Percentiles rank a stretch among this genome's conserved stretches.
Conservation (phyloP, 1,140 invertebrate genomes). For the Panulirus ornatus region DNA sequence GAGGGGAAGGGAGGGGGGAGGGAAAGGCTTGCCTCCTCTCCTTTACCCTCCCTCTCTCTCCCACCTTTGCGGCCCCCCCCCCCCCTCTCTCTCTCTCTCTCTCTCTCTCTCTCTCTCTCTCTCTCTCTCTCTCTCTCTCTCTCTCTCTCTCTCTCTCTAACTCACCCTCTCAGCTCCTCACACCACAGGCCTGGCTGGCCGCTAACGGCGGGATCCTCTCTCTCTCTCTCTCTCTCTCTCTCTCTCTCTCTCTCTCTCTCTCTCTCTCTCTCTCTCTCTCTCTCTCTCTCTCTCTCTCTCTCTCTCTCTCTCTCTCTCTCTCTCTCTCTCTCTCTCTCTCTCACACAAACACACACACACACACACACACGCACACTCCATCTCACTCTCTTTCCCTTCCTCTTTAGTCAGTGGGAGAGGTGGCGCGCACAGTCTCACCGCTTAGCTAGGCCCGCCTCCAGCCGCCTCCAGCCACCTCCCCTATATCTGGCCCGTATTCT, state of each 20-base stretch:
- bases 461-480: too few relatives aligned
- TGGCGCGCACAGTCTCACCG: not conserved
- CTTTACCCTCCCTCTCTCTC: not conserved
- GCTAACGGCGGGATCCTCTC: not conserved
- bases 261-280: not conserved
- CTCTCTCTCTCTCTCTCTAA: not conserved
- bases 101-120: not conserved
- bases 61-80: too few relatives aligned
- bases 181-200: not conserved
- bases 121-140: not conserved
- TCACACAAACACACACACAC: not conserved
- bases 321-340: constrained; percentile 32
- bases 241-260: too few relatives aligned
- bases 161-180: not conserved
- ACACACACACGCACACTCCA: not conserved
- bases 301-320: constrained; percentile 17
- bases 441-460: too few relatives aligned
- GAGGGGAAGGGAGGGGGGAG: too few relatives aligned
- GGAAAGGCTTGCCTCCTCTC: not conserved
- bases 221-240: constrained; percentile 26
- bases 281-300: constrained; percentile 20
- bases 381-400: not conserved
- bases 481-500: too few relatives aligned
- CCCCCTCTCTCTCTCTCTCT: not conserved
- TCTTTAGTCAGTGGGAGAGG: not conserved